phyloP scores from a whole-genome alignment of 2,888 invertebrate genomes.

The Agrotis segetum region DNA sequence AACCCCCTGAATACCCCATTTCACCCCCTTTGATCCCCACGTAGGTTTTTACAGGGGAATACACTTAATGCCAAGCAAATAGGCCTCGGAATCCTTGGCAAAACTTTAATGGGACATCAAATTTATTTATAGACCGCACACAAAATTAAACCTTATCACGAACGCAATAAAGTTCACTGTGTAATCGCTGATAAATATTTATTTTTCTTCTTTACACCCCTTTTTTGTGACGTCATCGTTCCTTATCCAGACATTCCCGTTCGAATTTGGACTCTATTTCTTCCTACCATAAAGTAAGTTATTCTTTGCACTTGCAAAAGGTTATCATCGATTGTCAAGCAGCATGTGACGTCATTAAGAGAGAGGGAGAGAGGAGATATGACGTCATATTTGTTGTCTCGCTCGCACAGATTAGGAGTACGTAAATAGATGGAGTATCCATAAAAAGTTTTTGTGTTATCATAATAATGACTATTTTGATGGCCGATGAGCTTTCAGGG shows the following conservation, averaged over 20 bases:
- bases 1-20: constrained; percentile 4
- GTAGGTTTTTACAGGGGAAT: constrained; percentile 59
- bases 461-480: constrained; percentile 51
- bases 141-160: constrained; percentile 44
- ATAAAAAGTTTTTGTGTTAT: constrained; percentile 47
- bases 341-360: constrained; percentile 67
- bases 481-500: constrained; percentile 36
- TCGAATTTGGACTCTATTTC: constrained; percentile 33
- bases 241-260: constrained; percentile 7
- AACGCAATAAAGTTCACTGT: constrained; percentile 35
- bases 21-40: constrained; percentile 19
- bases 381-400: constrained; percentile 71
- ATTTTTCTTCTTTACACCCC: constrained; percentile 55
- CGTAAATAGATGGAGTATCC: constrained; percentile 43
- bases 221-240: constrained; percentile 60
- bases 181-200: constrained; percentile 39
- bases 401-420: constrained; percentile 56
- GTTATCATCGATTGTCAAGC: constrained; percentile 58
- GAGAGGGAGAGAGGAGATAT: constrained; percentile 64
- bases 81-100: constrained; percentile 50
- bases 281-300: neutral
- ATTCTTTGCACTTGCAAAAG: constrained; percentile 18
- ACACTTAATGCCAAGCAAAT: constrained; percentile 62
- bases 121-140: constrained; percentile 62
- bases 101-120: constrained; percentile 55